Conservation (phyloP, 2,888 invertebrate genomes). For the Melitaea athalia region DNA sequence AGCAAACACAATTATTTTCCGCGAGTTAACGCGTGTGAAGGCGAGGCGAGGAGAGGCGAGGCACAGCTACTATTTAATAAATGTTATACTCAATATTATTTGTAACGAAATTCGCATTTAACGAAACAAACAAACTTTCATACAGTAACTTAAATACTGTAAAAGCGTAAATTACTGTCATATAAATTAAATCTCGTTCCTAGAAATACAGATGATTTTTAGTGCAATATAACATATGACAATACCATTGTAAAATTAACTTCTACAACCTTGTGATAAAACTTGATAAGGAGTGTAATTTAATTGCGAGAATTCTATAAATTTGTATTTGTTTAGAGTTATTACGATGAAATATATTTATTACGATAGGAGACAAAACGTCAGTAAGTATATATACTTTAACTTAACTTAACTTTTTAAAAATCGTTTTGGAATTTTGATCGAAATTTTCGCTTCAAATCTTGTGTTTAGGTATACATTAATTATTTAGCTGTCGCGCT, state of each 20-base stretch:
- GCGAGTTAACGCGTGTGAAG: no score
- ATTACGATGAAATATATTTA: neutral
- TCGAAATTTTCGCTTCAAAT: no score
- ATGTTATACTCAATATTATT: no score
- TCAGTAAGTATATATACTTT: no score
- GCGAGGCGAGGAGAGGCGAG: no score
- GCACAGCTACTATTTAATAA: no score
- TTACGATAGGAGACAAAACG: no score
- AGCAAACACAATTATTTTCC: no score
- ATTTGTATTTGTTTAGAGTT: neutral
- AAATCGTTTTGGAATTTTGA: no score
- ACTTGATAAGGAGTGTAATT: neutral
- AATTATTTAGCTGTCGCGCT: no score
- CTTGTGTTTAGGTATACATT: no score
- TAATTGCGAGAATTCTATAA: slow-evolving; percentile 1
- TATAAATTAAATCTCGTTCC: slow-evolving; percentile 22
- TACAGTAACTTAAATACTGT: neutral
- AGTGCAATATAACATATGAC: slow-evolving; percentile 24
- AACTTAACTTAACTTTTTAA: no score
- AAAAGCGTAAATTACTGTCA: neutral
- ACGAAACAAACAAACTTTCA: neutral
- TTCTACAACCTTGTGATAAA: slow-evolving; percentile 19
- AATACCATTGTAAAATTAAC: slow-evolving; percentile 15
- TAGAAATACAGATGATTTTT: slow-evolving; percentile 15
- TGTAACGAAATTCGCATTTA: neutral